These are phyloP conservation scores for Campylorhamphus procurvoides DNA, from an alignment of 2,113 vertebrate genomes.

Conservation along the genomic window DNA sequence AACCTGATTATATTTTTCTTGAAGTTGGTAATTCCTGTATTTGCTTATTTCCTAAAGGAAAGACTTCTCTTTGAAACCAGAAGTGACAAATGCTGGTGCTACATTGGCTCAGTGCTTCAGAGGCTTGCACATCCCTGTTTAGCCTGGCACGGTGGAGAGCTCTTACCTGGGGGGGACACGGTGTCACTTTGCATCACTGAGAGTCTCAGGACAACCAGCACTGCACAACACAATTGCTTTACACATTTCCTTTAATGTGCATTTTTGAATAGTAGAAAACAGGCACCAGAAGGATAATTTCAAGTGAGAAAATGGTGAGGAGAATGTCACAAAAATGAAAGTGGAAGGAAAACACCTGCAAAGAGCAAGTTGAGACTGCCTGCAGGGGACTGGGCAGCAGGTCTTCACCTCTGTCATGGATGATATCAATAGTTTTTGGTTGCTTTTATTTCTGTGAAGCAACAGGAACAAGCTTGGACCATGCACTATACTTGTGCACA, in stretches of 20 bases:
- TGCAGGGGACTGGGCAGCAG: background rate
- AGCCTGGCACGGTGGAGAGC: background rate
- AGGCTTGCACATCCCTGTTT: background rate
- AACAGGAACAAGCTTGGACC: background rate
- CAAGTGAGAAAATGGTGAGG: background rate
- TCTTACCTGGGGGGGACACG: background rate
- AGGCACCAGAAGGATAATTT: background rate
- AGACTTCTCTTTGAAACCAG: background rate
- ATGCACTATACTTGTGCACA: too few species aligned
- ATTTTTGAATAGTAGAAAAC: background rate
- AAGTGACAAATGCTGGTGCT: background rate
- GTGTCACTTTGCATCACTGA: background rate
- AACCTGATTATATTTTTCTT: background rate
- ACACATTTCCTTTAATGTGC: background rate
- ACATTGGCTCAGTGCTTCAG: rapidly evolving
- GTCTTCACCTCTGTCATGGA: background rate
- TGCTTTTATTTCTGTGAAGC: background rate
- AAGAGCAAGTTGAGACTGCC: background rate
- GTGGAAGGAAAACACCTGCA: background rate
- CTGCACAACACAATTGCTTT: background rate
- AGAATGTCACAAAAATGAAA: background rate
- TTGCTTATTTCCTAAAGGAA: background rate
- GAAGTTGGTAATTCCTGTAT: background rate
- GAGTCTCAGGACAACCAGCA: background rate
- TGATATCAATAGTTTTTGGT: background rate